Evolutionary conservation across 2,797 vertebrate species (phyloP).

Genomic region (Arnoldichthys spilopterus): DNA sequence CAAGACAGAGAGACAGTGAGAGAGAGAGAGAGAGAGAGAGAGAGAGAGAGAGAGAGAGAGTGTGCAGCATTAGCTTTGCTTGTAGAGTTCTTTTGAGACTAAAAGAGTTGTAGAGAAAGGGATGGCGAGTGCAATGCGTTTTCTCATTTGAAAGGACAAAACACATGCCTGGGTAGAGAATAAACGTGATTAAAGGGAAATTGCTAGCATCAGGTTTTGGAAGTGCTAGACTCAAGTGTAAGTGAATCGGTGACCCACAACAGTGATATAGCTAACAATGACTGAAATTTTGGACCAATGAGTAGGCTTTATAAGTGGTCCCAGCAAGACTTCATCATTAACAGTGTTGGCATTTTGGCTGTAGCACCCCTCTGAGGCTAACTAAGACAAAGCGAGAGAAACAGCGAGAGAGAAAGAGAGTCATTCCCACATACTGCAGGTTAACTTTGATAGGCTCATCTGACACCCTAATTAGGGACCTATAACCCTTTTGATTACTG

Average conservation of each 20-base stretch:
- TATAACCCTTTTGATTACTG: constrained; percentile 69
- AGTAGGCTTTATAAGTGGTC: background rate
- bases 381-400: background rate
- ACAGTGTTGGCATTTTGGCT: background rate
- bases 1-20: no score
- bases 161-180: background rate
- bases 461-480: constrained; percentile 75
- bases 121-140: background rate
- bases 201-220: background rate
- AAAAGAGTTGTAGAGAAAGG: background rate
- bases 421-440: constrained; percentile 38
- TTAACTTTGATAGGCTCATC: constrained; percentile 65
- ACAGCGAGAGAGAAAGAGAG: background rate
- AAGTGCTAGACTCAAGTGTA: background rate
- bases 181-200: background rate
- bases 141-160: no score
- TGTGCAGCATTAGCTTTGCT: background rate
- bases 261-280: background rate
- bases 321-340: background rate
- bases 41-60: no score
- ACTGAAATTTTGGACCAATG: background rate
- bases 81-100: background rate
- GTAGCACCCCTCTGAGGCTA: background rate
- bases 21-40: no score
- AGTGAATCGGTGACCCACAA: background rate